Evolutionary conservation across 2,888 invertebrate species (phyloP).

Genomic region (Vesta saturnalis): DNA sequence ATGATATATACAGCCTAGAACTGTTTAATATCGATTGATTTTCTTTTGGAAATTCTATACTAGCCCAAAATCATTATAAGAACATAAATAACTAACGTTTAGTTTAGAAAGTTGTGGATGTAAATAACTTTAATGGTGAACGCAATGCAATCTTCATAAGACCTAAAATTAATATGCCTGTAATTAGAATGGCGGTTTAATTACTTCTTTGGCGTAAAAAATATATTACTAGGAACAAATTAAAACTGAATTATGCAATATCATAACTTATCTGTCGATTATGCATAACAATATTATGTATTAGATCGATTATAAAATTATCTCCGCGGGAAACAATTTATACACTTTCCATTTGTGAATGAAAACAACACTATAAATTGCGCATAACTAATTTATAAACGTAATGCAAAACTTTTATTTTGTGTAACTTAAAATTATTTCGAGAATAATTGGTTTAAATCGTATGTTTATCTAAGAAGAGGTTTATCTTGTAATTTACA

Average conservation of each 20-base stretch:
- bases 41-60: neutral
- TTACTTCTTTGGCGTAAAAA: too few relatives aligned
- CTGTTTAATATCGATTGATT: neutral
- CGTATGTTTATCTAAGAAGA: neutral
- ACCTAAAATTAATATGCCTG: too few relatives aligned
- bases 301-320: constrained; percentile 25
- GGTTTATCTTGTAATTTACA: neutral
- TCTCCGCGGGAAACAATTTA: constrained; percentile 26
- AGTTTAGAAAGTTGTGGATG: too few relatives aligned
- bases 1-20: constrained; percentile 34
- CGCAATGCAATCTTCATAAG: too few relatives aligned
- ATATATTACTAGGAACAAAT: too few relatives aligned
- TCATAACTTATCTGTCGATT: constrained; percentile 15
- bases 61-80: too few relatives aligned
- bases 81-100: too few relatives aligned
- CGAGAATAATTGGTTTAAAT: neutral
- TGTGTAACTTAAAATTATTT: too few relatives aligned
- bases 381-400: constrained; percentile 26
- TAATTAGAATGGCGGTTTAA: too few relatives aligned
- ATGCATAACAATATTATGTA: too few relatives aligned
- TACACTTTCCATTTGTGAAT: constrained; percentile 18
- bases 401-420: constrained; percentile 18
- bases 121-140: too few relatives aligned
- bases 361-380: constrained; percentile 26
- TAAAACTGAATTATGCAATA: too few relatives aligned